These are phyloP conservation scores for Sympetrum striolatum DNA, from an alignment of 2,888 invertebrate species.

Conservation along the genomic window DNA sequence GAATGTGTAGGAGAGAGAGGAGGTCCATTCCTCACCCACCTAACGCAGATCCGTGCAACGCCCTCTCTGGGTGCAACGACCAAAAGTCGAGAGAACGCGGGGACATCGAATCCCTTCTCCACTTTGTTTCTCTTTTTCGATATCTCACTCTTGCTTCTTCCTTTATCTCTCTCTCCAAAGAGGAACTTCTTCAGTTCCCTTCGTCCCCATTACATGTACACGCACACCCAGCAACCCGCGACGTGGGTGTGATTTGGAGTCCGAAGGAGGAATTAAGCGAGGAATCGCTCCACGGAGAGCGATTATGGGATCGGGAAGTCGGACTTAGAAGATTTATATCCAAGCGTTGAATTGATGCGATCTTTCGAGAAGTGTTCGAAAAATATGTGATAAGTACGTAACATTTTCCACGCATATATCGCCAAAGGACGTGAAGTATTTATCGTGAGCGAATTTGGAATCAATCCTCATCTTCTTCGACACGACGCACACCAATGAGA, in stretches of 20 bases:
- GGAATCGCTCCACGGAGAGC: not conserved
- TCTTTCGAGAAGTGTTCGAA: too few relatives aligned
- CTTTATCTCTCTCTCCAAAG: not conserved
- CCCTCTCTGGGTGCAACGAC: not conserved
- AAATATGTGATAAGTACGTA: too few relatives aligned
- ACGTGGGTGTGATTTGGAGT: not conserved
- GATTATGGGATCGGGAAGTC: not conserved
- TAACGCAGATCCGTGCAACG: not conserved
- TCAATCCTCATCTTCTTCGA: too few relatives aligned
- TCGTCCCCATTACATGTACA: not conserved
- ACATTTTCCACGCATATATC: not conserved
- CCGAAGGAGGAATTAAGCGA: not conserved
- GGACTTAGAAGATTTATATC: not conserved
- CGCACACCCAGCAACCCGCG: not conserved
- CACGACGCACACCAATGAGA: too few relatives aligned
- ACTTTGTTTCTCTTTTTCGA: not conserved
- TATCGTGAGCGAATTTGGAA: too few relatives aligned
- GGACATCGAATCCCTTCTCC: not conserved
- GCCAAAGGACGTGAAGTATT: not conserved
- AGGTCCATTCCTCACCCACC: not conserved
- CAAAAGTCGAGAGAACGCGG: not conserved
- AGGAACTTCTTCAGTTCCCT: not conserved
- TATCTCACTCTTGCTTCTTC: not conserved
- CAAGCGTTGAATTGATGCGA: too few relatives aligned
- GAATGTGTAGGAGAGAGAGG: not conserved